Conservation (phyloP, 2,113 vertebrate genomes). For the Ciconia maguari region DNA sequence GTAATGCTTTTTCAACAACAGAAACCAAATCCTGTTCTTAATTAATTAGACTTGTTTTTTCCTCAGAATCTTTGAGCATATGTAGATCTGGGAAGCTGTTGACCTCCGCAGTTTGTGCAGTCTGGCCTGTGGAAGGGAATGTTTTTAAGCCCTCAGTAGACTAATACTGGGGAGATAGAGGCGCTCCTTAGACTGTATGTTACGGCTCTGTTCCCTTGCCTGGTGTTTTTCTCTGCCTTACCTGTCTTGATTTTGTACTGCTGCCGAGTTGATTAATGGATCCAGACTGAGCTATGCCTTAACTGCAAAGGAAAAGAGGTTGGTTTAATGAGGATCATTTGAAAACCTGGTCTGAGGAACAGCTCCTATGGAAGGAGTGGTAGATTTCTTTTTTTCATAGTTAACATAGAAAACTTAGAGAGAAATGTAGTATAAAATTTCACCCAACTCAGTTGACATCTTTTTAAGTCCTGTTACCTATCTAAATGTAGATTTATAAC, state of each 20-base stretch:
- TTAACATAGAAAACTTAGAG: background rate
- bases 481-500: background rate
- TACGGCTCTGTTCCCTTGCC: fast-evolving
- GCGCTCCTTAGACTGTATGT: background rate
- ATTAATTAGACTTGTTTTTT: background rate
- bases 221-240: background rate
- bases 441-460: background rate
- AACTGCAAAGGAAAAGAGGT: background rate
- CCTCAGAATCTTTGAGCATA: background rate
- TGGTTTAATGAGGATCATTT: background rate
- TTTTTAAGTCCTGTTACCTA: background rate
- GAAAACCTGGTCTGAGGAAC: background rate
- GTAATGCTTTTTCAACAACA: background rate
- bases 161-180: background rate
- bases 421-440: background rate
- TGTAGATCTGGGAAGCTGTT: background rate
- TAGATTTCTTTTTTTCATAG: background rate
- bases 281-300: background rate
- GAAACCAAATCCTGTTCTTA: background rate
- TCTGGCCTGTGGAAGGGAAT: background rate
- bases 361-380: background rate
- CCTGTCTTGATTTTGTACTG: background rate
- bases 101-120: background rate
- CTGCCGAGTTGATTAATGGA: background rate
- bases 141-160: background rate